Evolutionary conservation across 2,888 invertebrate genomes (phyloP).

Genomic region (Lordiphosa fenestrarum): DNA sequence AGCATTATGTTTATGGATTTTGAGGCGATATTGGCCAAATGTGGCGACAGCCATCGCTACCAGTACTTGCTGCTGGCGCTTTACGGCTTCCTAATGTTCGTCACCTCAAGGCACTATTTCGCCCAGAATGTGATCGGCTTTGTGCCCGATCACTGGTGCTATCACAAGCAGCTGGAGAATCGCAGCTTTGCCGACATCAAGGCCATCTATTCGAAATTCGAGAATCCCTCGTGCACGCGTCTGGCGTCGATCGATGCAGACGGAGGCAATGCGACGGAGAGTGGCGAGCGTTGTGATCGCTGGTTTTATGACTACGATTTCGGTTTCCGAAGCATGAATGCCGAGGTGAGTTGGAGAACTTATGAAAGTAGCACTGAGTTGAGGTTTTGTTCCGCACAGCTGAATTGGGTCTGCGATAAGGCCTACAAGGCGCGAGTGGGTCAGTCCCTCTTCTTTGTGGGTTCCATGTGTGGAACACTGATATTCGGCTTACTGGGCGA

Average conservation of each 20-base stretch:
- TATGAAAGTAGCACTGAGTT: not conserved
- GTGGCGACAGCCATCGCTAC: conserved; percentile 82
- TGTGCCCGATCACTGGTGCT: conserved; percentile 81
- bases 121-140: conserved; percentile 82
- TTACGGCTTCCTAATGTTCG: conserved; percentile 81
- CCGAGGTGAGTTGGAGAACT: conserved; percentile 81
- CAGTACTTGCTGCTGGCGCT: conserved; percentile 81
- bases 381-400: conserved; percentile 33
- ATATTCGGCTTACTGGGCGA: conserved; percentile 83
- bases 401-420: conserved; percentile 83
- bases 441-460: conserved; percentile 83
- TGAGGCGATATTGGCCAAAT: conserved; percentile 81
- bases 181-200: conserved; percentile 64
- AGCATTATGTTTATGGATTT: conserved; percentile 72
- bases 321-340: conserved; percentile 82
- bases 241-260: conserved; percentile 45
- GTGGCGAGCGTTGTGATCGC: conserved; percentile 78
- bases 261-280: conserved; percentile 52
- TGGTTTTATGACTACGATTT: conserved; percentile 83
- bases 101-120: conserved; percentile 82
- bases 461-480: conserved; percentile 82
- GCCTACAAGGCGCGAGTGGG: conserved; percentile 82
- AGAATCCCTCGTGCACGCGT: conserved; percentile 72
- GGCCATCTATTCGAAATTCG: conserved; percentile 65
- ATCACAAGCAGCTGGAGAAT: conserved; percentile 70